These are phyloP conservation scores for Hirtodrosophila cameraria DNA, from an alignment of 2,888 invertebrate species.

Conservation along the genomic window DNA sequence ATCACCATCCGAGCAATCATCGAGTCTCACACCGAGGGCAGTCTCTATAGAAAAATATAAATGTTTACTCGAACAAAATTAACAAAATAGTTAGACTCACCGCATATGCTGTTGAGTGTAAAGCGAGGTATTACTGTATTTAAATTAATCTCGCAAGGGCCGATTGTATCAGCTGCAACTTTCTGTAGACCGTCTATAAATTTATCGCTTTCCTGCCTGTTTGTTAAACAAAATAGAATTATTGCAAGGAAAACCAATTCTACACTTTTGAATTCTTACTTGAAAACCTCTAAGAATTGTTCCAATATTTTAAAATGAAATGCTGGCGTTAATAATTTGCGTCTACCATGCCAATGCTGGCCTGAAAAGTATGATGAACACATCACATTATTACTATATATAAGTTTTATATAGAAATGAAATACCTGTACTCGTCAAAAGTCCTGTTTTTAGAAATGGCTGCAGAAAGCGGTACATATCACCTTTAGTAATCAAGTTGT, in stretches of 20 bases:
- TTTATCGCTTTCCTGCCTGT: slow-evolving; percentile 73
- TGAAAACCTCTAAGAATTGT: slow-evolving; percentile 85
- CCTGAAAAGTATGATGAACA: slow-evolving; percentile 53
- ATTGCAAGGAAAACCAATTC: neutral
- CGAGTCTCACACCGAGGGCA: slow-evolving; percentile 70
- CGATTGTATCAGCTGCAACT: slow-evolving; percentile 2
- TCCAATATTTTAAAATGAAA: slow-evolving; percentile 92
- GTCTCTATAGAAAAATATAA: slow-evolving; percentile 56
- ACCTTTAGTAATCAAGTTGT: slow-evolving; percentile 63
- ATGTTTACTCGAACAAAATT: neutral
- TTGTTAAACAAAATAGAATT: neutral
- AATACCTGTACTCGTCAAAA: slow-evolving; percentile 61
- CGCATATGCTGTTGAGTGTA: slow-evolving; percentile 75
- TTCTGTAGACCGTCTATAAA: slow-evolving; percentile 50
- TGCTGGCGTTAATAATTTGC: slow-evolving; percentile 90
- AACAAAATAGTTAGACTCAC: slow-evolving; percentile 31
- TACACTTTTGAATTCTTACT: slow-evolving; percentile 49
- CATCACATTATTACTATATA: no score
- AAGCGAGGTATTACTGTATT: slow-evolving; percentile 73
- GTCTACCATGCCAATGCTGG: slow-evolving; percentile 87
- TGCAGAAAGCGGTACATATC: slow-evolving; percentile 58
- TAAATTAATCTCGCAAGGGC: slow-evolving; percentile 38
- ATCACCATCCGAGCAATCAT: slow-evolving; percentile 65
- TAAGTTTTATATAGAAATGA: no score
- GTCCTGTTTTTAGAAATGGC: slow-evolving; percentile 65